These are phyloP conservation scores for Drosophila paucipuncta DNA, from an alignment of 2,888 invertebrate genomes.

Conservation along the genomic window DNA sequence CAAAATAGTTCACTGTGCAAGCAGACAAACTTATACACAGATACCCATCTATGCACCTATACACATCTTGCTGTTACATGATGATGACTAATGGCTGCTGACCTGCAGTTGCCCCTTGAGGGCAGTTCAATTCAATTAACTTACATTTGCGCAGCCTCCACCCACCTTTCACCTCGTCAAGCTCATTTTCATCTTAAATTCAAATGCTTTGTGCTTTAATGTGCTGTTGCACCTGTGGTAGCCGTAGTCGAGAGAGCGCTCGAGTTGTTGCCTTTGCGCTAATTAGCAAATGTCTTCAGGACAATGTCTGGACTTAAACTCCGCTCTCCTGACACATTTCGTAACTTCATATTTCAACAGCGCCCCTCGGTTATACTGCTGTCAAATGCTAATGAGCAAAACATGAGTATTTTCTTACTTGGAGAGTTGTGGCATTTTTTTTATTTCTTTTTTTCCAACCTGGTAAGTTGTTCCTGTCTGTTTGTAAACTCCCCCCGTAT, in stretches of 20 bases:
- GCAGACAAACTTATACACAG: neutral
- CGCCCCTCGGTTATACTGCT: conserved; percentile 5
- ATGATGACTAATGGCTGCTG: conserved; percentile 59
- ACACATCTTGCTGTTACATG: conserved; percentile 30
- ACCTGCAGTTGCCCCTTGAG: conserved; percentile 45
- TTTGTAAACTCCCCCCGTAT: conserved; percentile 1
- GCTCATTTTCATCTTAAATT: conserved; percentile 28
- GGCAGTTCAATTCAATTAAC: conserved; percentile 72
- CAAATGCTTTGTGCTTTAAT: conserved; percentile 28
- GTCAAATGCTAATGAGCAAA: conserved; percentile 62
- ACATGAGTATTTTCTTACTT: conserved; percentile 55
- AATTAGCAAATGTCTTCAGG: conserved; percentile 64
- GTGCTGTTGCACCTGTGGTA: conserved; percentile 24
- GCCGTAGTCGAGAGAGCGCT: conserved; percentile 14
- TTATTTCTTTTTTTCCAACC: conserved; percentile 1
- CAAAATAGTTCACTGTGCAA: neutral
- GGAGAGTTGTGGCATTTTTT: conserved; percentile 30
- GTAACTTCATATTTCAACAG: conserved; percentile 32
- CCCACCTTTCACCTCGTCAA: neutral
- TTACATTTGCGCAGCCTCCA: conserved; percentile 26
- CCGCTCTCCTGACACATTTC: conserved; percentile 19
- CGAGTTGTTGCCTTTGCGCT: conserved; percentile 47
- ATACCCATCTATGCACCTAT: neutral
- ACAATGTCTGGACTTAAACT: conserved; percentile 37
- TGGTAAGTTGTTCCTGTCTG: conserved; percentile 13